Percentiles rank a stretch among this genome's conserved stretches.
These are phyloP conservation scores for Orycteropus afer DNA, from an alignment of 2,113 vertebrate species.

Conservation along the genomic window DNA sequence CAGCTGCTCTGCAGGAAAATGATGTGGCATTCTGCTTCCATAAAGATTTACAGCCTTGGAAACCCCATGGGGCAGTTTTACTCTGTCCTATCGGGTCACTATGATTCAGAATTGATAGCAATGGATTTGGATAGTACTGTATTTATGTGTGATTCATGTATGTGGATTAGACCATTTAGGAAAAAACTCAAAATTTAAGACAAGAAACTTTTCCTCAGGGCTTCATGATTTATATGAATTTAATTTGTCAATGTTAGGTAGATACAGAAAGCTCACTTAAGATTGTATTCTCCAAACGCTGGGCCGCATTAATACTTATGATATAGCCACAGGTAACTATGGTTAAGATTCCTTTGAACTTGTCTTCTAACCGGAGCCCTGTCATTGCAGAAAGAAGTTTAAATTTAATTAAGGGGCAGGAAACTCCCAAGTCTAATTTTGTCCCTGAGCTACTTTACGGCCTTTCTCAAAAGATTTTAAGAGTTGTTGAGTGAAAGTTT, in stretches of 20 bases:
- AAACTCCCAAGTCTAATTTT: constrained; percentile 63
- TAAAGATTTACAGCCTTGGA: neutral
- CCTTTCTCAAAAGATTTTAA: neutral
- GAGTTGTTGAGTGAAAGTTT: constrained; percentile 20
- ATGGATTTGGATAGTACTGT: neutral
- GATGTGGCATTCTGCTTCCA: neutral
- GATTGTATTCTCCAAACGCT: neutral
- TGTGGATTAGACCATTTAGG: constrained; percentile 47
- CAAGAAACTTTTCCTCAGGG: constrained; percentile 43
- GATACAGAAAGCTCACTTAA: neutral
- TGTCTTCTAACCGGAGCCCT: constrained; percentile 21
- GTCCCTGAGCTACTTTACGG: neutral
- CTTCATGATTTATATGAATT: constrained; percentile 38
- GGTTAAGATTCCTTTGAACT: constrained; percentile 41
- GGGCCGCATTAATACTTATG: neutral
- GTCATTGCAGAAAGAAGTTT: constrained; percentile 47
- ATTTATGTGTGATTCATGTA: constrained; percentile 55
- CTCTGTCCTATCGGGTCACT: neutral
- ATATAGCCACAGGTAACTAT: constrained; percentile 26
- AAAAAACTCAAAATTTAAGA: constrained; percentile 56
- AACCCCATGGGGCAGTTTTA: neutral
- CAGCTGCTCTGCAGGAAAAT: neutral
- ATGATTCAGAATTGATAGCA: neutral
- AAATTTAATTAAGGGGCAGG: constrained; percentile 61
- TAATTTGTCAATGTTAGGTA: constrained; percentile 9